Percentiles rank a stretch among this genome's conserved stretches.
Conservation (phyloP, 2,888 invertebrate genomes). For the Elegia similella region DNA sequence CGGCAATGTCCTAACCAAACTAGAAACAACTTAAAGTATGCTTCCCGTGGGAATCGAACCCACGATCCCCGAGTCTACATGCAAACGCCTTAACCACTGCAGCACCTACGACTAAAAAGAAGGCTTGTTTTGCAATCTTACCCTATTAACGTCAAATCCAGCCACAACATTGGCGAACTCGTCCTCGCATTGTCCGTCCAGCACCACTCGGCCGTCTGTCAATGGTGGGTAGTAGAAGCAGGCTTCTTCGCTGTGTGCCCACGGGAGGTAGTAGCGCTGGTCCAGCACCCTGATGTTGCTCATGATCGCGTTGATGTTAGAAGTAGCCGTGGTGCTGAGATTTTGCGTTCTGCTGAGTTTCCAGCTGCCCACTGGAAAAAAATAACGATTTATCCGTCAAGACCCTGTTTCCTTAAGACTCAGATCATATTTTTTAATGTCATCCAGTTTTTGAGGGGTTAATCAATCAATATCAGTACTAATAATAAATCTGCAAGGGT, state of each 20-base stretch:
- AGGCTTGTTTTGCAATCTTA: conserved; percentile 31
- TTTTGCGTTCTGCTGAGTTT: conserved; percentile 49
- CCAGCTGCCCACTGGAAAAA: conserved; percentile 55
- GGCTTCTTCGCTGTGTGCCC: conserved; percentile 47
- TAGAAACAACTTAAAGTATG: too few species aligned
- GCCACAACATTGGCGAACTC: conserved; percentile 37
- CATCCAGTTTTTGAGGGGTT: too few species aligned
- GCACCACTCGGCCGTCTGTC: conserved; percentile 56
- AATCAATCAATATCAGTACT: too few species aligned
- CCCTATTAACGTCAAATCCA: conserved; percentile 43
- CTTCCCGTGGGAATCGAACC: too few species aligned
- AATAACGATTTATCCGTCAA: too few species aligned
- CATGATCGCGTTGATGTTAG: conserved; percentile 41
- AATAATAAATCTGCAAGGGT: too few species aligned
- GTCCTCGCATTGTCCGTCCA: conserved; percentile 53
- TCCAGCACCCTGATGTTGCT: conserved; percentile 46
- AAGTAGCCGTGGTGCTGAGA: conserved; percentile 32
- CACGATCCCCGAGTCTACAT: too few species aligned
- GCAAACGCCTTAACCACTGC: too few species aligned
- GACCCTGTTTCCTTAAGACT: too few species aligned
- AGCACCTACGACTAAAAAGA: neutral
- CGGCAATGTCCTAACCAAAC: too few species aligned
- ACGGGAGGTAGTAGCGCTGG: conserved; percentile 46
- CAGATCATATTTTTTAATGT: too few species aligned
- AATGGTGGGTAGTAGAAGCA: conserved; percentile 71